These are phyloP conservation scores for Leptobrachium ailaonicum DNA, from an alignment of 2,113 vertebrate genomes.

Conservation along the genomic window DNA sequence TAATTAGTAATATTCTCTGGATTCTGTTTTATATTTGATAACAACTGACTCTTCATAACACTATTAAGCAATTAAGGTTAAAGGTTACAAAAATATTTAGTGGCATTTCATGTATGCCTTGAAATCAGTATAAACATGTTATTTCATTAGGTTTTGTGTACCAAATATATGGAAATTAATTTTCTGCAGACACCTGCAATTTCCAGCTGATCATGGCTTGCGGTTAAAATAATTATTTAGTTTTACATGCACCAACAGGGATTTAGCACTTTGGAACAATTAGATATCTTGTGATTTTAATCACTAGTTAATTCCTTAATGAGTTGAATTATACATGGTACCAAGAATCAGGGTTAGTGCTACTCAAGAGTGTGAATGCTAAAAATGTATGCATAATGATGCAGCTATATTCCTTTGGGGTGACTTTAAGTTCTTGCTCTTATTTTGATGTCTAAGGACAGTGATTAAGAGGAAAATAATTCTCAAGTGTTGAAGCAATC, in stretches of 20 bases:
- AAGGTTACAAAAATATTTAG: background rate
- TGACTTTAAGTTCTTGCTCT: slow-evolving; percentile 12
- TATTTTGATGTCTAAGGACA: slow-evolving; percentile 18
- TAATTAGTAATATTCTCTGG: no score
- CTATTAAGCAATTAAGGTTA: background rate
- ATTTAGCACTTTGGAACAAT: slow-evolving; percentile 45
- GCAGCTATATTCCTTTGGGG: slow-evolving; percentile 21
- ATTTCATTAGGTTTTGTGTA: background rate
- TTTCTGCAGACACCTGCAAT: slow-evolving; percentile 26
- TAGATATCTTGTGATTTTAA: slow-evolving; percentile 48
- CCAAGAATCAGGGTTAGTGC: slow-evolving; percentile 27
- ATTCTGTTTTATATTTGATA: no score
- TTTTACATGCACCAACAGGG: slow-evolving; percentile 42
- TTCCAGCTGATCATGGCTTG: slow-evolving; percentile 43
- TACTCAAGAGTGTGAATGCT: slow-evolving; percentile 32
- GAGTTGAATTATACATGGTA: slow-evolving; percentile 44
- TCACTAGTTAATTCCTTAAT: slow-evolving; percentile 48
- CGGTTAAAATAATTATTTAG: slow-evolving; percentile 49
- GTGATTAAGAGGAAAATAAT: slow-evolving; percentile 9
- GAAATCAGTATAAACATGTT: background rate
- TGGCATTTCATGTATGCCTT: background rate
- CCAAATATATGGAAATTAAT: slow-evolving; percentile 36
- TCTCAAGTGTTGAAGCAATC: no score
- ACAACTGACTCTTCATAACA: no score
- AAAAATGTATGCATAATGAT: slow-evolving; percentile 20